Conservation (phyloP, 2,888 invertebrate species). For the Petrophora chlorosata region DNA sequence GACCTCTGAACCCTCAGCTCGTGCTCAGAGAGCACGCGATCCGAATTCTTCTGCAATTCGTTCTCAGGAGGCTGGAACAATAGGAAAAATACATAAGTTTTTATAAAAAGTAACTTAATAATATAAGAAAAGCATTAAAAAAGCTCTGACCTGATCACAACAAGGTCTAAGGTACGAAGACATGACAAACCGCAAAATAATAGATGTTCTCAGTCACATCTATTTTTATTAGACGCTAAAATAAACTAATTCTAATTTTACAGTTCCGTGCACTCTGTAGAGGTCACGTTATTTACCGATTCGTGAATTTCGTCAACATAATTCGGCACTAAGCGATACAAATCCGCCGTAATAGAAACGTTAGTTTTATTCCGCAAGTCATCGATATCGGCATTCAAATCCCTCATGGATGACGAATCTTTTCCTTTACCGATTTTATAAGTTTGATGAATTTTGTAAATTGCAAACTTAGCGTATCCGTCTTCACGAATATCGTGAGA, state of each 20-base stretch:
- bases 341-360: conserved; percentile 44
- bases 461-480: conserved; percentile 67
- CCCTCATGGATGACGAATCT: conserved; percentile 72
- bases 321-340: conserved; percentile 65
- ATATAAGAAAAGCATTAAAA: neutral
- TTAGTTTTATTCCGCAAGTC: conserved; percentile 37
- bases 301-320: conserved; percentile 51
- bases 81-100: conserved; percentile 16
- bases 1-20: conserved; percentile 97
- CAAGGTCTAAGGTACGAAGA: too few species aligned
- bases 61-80: conserved; percentile 95
- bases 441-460: conserved; percentile 66
- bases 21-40: conserved; percentile 95
- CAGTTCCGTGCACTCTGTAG: conserved; percentile 31
- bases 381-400: conserved; percentile 47
- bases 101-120: neutral
- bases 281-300: conserved; percentile 57
- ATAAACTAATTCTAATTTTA: conserved; percentile 8
- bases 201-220: neutral
- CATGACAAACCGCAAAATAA: conserved; percentile 12
- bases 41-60: conserved; percentile 94
- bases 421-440: conserved; percentile 53
- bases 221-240: conserved; percentile 15
- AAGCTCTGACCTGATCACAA: conserved; percentile 14
- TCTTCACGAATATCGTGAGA: conserved; percentile 48